Percentiles rank a stretch among this genome's conserved stretches.
Evolutionary conservation across 2,797 vertebrate species (phyloP).

Genomic region (Artibeus lituratus): DNA sequence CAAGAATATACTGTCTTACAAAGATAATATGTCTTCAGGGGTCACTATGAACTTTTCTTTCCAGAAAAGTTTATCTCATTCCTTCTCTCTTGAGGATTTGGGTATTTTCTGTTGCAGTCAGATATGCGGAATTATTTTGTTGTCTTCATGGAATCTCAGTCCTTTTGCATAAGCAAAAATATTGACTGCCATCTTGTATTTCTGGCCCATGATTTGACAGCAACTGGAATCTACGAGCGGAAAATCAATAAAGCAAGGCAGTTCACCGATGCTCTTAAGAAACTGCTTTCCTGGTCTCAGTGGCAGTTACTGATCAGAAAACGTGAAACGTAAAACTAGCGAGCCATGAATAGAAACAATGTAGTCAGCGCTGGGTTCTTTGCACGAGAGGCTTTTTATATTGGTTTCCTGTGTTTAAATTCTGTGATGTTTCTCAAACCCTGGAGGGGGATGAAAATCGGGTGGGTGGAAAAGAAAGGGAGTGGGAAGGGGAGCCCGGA

Average conservation of each 20-base stretch:
- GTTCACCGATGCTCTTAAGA: slow-evolving; percentile 86
- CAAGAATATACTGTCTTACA: background rate
- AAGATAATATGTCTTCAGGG: background rate
- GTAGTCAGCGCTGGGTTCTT: slow-evolving; percentile 86
- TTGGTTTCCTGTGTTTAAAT: slow-evolving; percentile 83
- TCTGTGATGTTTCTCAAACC: slow-evolving; percentile 76
- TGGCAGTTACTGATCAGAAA: slow-evolving; percentile 91
- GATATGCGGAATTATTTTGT: slow-evolving; percentile 69
- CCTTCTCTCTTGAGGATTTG: slow-evolving; percentile 57
- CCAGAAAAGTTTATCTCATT: slow-evolving; percentile 56
- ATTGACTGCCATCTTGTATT: slow-evolving; percentile 92
- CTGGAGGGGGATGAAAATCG: slow-evolving; percentile 28
- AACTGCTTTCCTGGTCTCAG: slow-evolving; percentile 88
- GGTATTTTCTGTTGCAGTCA: slow-evolving; percentile 47
- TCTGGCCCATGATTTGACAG: slow-evolving; percentile 91
- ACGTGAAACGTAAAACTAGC: slow-evolving; percentile 87
- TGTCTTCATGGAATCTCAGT: slow-evolving; percentile 83
- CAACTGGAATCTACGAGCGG: slow-evolving; percentile 88
- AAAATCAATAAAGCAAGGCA: slow-evolving; percentile 92
- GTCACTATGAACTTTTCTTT: background rate
- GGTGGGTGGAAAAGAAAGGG: background rate
- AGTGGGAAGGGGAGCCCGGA: background rate
- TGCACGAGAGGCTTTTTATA: slow-evolving; percentile 82
- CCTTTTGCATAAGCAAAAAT: slow-evolving; percentile 79
- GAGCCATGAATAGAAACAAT: slow-evolving; percentile 91